A percentile compares a stretch with the other conserved stretches of the same genome.
Conservation (phyloP, 2,888 invertebrate genomes). For the Tetranychus piercei region DNA sequence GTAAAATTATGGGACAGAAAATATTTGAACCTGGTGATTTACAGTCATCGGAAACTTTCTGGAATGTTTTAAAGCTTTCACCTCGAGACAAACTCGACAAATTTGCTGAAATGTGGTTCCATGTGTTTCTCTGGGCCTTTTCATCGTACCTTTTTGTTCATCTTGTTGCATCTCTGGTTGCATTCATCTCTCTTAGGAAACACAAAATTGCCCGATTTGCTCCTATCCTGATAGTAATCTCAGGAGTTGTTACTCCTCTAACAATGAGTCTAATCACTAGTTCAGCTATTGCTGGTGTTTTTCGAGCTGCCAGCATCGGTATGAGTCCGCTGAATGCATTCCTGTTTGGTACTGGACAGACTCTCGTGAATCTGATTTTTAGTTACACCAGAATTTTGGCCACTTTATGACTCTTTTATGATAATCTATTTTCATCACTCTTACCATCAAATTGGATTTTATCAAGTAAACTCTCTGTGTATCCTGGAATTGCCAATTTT, state of each 20-base stretch:
- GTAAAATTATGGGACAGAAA: background rate
- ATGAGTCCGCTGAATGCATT: slow-evolving; percentile 81
- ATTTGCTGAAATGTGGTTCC: slow-evolving; percentile 72
- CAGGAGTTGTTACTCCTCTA: slow-evolving; percentile 72
- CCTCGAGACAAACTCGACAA: background rate
- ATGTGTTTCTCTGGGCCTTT: slow-evolving; percentile 83
- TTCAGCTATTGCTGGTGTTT: slow-evolving; percentile 80
- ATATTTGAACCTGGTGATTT: slow-evolving; percentile 9
- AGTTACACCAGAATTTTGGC: slow-evolving; percentile 83
- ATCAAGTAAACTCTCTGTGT: too few species aligned
- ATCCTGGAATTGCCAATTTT: too few species aligned
- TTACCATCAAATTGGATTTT: too few species aligned
- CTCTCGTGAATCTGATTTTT: slow-evolving; percentile 64
- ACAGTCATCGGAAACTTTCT: slow-evolving; percentile 9
- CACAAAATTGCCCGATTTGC: slow-evolving; percentile 86
- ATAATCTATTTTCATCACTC: background rate
- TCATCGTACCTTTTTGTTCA: slow-evolving; percentile 85
- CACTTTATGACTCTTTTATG: slow-evolving; percentile 46
- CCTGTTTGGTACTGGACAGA: slow-evolving; percentile 87
- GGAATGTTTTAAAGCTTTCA: slow-evolving; percentile 6
- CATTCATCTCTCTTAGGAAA: slow-evolving; percentile 73
- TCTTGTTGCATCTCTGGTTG: slow-evolving; percentile 63
- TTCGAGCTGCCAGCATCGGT: slow-evolving; percentile 64
- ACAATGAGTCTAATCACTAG: slow-evolving; percentile 73
- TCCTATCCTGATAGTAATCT: slow-evolving; percentile 62